Evolutionary conservation across 2,797 vertebrate genomes (phyloP), one percentile per base, ranked within the genome.

Genomic region (Hozukius guyotensis): DNA sequence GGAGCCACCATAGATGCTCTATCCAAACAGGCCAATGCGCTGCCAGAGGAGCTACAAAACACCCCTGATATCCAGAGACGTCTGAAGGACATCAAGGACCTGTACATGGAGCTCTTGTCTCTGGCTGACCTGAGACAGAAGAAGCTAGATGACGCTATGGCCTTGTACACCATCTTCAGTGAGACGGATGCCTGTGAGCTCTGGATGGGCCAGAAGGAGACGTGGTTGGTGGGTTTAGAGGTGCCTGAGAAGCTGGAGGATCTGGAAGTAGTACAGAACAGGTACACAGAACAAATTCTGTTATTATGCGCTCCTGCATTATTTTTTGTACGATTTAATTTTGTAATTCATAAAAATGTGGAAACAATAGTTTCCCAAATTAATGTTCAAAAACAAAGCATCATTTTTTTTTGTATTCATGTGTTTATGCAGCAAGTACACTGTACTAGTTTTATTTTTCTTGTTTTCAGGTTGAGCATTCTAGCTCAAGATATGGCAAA

Each of bases 131-230:
- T 95, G 62, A 96, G 98, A 4, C 95, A 96, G 87, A 97, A 96
- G 82, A 97, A 95, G 89, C 93, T 99, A 27, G 96, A 96, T 59
- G 97, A 99, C 1, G 90, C 97, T 0, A 95, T 99, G 78, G 93
- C 97, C 66, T 95, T 98, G 65, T 99, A 99, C 92, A 99, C 96
- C 0, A 97, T 99, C 81, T 97, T 99, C 36, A 97, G 97, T 34
- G 97, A 99, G 92, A 97, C 97, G 0, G 98, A 99, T 0, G 97
- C 98, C 42, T 99, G 98, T 24, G 96, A 98, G 88, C 95, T 99
- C 31, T 99, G 98, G 98, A 99, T 99, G 97, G 96, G 95, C 0
- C 96, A 98, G 92, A 99, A 99, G 88, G 97, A 98, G 94, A 99
- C 97, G 42, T 99, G 98, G 99, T 87, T 99, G 91, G 93, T 95